Evolutionary conservation across 1,140 invertebrate genomes (phyloP).

Genomic region (Drosophila kurseongensis): DNA sequence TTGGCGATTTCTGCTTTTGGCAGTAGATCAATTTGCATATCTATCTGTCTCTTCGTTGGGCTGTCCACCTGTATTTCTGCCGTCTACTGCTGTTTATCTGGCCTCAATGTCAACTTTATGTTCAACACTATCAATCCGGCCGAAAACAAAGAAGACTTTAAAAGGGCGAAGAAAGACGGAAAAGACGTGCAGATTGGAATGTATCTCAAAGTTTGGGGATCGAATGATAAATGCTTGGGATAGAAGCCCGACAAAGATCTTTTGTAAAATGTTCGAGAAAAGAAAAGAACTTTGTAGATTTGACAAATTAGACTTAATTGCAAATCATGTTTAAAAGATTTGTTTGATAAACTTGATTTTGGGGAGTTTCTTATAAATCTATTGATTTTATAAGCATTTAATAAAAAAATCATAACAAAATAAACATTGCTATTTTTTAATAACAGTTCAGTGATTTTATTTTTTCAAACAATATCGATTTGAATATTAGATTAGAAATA

Average conservation of each 20-base stretch:
- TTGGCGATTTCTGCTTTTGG: conserved; percentile 25
- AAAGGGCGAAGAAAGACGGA: not conserved
- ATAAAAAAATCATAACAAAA: too few relatives aligned
- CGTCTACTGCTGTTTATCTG: conserved; percentile 14
- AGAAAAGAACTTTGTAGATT: not conserved
- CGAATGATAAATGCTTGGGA: not conserved
- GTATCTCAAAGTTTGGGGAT: conserved; percentile 1
- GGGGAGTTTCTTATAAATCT: not conserved
- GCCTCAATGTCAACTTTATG: conserved; percentile 32
- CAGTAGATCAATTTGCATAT: conserved; percentile 44
- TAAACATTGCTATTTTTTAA: too few relatives aligned
- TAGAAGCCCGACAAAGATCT: not conserved
- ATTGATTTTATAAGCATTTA: too few relatives aligned
- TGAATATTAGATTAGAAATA: too few relatives aligned
- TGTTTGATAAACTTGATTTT: too few relatives aligned
- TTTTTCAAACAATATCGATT: too few relatives aligned
- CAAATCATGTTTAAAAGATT: too few relatives aligned
- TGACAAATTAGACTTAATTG: not conserved
- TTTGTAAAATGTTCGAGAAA: not conserved
- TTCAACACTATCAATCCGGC: conserved; percentile 15
- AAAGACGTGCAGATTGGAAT: conserved; percentile 12
- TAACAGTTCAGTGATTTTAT: too few relatives aligned
- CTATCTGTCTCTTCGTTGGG: conserved; percentile 1
- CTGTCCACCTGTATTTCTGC: conserved; percentile 11
- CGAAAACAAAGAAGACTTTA: conserved; percentile 1